Evolutionary conservation across 2,888 invertebrate species (phyloP), one percentile per base, ranked within the genome.

Genomic region (Candidula unifasciata): DNA sequence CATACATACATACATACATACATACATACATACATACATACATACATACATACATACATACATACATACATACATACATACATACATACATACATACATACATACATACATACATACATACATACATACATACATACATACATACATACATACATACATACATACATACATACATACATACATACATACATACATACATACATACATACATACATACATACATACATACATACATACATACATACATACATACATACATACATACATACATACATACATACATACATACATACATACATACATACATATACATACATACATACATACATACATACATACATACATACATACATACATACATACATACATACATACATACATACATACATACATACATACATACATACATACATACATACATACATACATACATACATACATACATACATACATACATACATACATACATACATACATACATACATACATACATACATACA

Each of bases 161-260:
- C 78, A 78, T 35, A 80, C 66, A 80, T 60, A 64, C 80, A 80
- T 64, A 80, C 80, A 66, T 64, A 44, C 21, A 66, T 64, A 66
- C 66, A 54, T 37, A 73, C 24, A 37, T 35, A 73, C 37, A 73
- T 37, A 37, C 21, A 52, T 52, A 69, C 27, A 24, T 27, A 69
- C 27, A 69, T 80, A 69, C 52, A 54, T 80, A 69, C 30, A 37
- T 73, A 73, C 24, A 54, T 54, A 52, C 35, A 33, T 37, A 33
- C 24, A 71, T 44, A 33, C 33, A 24, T 30, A 30, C 10, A 57
- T 69, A 27, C 30, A 33, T 78, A 30, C 27, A 60, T 78, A 30
- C 33, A 60, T 78, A 30, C 30, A 60, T 80, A 52, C 30, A 68
- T 80, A 52, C 30, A 68, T 80, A 30, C 33, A 69, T 80, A 30